Conservation (phyloP, 2,113 vertebrate species). For the Heterochromis multidens region DNA sequence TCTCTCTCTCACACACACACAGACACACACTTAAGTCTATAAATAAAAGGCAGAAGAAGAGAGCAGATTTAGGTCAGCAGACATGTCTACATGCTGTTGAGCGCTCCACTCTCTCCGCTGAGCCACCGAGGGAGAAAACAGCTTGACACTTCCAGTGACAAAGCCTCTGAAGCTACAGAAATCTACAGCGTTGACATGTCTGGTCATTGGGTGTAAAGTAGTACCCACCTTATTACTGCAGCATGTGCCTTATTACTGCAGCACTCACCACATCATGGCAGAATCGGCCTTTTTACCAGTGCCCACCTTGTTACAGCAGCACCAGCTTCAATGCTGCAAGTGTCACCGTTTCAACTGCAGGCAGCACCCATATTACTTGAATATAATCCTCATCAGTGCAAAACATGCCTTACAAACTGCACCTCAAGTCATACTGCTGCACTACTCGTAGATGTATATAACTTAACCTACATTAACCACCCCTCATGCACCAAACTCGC, state of each 20-base stretch:
- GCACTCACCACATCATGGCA: not conserved
- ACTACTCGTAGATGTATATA: not conserved
- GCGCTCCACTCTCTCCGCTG: slow-evolving; percentile 17
- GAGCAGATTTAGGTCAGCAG: slow-evolving; percentile 70
- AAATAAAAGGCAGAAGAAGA: slow-evolving; percentile 63
- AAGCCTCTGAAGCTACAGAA: slow-evolving; percentile 9
- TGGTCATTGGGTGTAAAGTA: not conserved
- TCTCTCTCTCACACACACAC: not conserved
- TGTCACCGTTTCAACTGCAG: slow-evolving; percentile 46
- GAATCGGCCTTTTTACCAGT: not conserved
- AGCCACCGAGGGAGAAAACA: slow-evolving; percentile 21
- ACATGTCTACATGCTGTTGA: slow-evolving; percentile 57
- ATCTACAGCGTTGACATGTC: slow-evolving; percentile 5
- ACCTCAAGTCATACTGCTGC: not conserved
- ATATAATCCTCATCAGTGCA: slow-evolving; percentile 35
- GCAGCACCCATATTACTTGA: slow-evolving; percentile 33
- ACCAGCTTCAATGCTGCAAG: slow-evolving; percentile 5
- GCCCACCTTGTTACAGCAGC: slow-evolving; percentile 25
- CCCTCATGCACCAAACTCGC: not conserved
- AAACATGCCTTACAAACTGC: not conserved
- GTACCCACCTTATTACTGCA: slow-evolving; percentile 36
- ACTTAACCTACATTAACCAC: not conserved
- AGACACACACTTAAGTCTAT: slow-evolving; percentile 39
- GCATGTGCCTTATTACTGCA: slow-evolving; percentile 41
- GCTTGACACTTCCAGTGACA: slow-evolving; percentile 9